Conservation (phyloP, 2,888 invertebrate species). For the Agrochola litura region DNA sequence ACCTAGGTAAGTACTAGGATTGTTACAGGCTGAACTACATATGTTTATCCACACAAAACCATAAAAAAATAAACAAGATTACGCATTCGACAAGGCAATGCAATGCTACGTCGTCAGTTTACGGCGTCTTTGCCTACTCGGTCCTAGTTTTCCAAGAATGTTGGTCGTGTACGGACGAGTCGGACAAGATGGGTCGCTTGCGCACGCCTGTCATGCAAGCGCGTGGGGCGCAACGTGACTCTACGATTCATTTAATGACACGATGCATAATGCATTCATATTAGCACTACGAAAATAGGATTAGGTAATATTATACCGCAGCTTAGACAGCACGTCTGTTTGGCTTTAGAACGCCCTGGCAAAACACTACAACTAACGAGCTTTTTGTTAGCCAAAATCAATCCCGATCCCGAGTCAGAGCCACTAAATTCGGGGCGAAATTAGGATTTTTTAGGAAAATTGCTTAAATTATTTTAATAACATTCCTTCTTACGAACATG, state of each 20-base stretch:
- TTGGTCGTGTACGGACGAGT: conserved; percentile 5
- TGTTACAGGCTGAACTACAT: background rate
- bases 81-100: background rate
- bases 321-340: conserved; percentile 8
- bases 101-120: conserved; percentile 19
- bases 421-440: background rate
- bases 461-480: background rate
- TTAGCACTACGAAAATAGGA: conserved; percentile 1
- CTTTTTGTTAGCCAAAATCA: background rate
- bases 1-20: background rate
- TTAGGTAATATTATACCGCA: conserved; percentile 11
- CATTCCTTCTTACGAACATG: background rate
- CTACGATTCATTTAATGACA: conserved; percentile 39
- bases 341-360: background rate
- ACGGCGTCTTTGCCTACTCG: conserved; percentile 33
- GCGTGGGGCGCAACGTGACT: conserved; percentile 58
- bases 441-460: background rate
- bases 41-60: background rate
- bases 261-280: conserved; percentile 31
- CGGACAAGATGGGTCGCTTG: conserved; percentile 30
- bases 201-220: conserved; percentile 29
- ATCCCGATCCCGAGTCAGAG: background rate
- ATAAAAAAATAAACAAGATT: conserved; percentile 2
- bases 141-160: conserved; percentile 25
- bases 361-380: background rate